Base-by-base conservation (phyloP, 2,113 vertebrate species). In the Ictidomys tridecemlineatus region DNA sequence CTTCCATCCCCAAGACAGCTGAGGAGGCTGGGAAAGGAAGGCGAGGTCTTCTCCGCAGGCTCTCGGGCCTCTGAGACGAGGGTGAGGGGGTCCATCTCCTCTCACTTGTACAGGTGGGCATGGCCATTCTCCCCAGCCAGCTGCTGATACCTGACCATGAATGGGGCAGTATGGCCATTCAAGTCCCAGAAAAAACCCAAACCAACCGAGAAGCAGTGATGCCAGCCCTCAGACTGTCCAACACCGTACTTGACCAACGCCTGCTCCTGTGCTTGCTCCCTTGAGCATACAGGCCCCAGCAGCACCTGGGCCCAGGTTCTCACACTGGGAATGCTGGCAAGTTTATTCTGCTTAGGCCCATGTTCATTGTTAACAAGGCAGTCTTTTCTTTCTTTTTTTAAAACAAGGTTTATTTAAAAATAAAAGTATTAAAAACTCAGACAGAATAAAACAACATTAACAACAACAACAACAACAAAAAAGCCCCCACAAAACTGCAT, bases 1-100 rank as follows among this genome's bases (percentile, higher is more conserved):
- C 76, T 6, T 8, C 48, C 37, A 96, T 87, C 95, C 92, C 95
- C 94, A 96, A 91, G 96, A 92, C n/a, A 6, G 63, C 83, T 6
- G 5, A 65, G 78, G 74, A 28, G 73, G 30, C 69, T 91, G 30
- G 79, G 63, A 85, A 91, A 70, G 56, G 83, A 32, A 14, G 1
- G 70, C 7, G 0, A 56, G 67, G 73, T 77, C 85, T 92, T 85
- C 65, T 97, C 67, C 94, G 95, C 0, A 26, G 94, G 85, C 82
- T 96, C 96, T 91, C 61, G n/a, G 30, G 2, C 9, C 18, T 45
- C 67, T 74, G 24, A 74, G 48, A 2, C 2, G 12, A 51, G 48
- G 79, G 77, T 12, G 51, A 97, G 95, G 88, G 77, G 39, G 0
- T 0, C 34, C 73, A 93, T 96, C 84, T 83, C 56, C 28, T 45